These are phyloP conservation scores for Lordiphosa mommai DNA, from an alignment of 1,140 invertebrate genomes.

Conservation along the genomic window DNA sequence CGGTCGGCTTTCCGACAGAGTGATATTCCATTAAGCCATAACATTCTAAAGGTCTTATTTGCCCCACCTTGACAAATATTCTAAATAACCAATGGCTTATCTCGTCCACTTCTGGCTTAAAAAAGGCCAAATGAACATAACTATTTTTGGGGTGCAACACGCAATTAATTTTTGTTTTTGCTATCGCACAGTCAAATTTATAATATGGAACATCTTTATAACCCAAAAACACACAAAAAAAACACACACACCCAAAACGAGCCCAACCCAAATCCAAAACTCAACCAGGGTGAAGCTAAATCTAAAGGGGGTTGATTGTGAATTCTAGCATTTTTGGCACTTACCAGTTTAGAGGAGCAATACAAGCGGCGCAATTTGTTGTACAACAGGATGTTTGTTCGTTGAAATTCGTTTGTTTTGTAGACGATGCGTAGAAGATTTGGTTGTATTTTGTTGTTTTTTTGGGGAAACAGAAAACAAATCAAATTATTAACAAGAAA, in stretches of 20 bases:
- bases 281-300: not conserved
- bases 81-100: not conserved
- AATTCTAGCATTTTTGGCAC: not conserved
- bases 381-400: not conserved
- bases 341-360: not conserved
- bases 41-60: too few species aligned
- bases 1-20: too few species aligned
- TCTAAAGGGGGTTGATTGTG: constrained; percentile 4
- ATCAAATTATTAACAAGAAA: constrained; percentile 3
- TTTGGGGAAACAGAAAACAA: not conserved
- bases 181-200: constrained; percentile 5
- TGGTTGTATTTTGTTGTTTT: not conserved
- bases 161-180: not conserved
- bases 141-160: constrained; percentile 1
- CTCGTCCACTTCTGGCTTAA: not conserved
- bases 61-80: too few species aligned
- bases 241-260: constrained; percentile 3
- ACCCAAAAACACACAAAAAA: not conserved
- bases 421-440: not conserved
- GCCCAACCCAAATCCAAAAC: not conserved
- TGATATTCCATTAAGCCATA: too few species aligned
- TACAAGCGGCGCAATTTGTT: constrained; percentile 1
- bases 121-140: not conserved
- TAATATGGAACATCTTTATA: constrained; percentile 10
- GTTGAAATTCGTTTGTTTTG: not conserved